Evolutionary conservation across 2,113 vertebrate genomes (phyloP).

Genomic region (Notarius lentiginosus): DNA sequence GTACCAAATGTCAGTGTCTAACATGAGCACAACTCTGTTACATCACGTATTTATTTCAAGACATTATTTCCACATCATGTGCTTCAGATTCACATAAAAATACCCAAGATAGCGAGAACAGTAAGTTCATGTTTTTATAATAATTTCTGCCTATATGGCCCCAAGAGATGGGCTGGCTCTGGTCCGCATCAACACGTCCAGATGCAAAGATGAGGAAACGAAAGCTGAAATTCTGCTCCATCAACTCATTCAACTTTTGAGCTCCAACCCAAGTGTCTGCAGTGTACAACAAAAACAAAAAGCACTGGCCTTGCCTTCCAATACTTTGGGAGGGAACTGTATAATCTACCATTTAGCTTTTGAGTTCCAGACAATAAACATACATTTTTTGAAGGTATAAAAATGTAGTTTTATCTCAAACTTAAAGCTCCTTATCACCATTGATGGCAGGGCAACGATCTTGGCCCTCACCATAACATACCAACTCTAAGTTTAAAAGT

Average conservation of each 20-base stretch:
- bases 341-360: background rate
- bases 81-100: too few relatives aligned
- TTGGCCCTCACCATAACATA: background rate
- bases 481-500: conserved; percentile 15
- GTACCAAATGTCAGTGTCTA: too few relatives aligned
- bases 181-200: background rate
- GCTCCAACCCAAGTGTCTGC: background rate
- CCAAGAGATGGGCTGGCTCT: too few relatives aligned
- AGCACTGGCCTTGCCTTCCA: background rate
- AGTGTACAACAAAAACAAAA: background rate
- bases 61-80: too few relatives aligned
- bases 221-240: background rate
- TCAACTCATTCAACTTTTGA: background rate
- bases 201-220: background rate
- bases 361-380: background rate
- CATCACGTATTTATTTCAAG: too few relatives aligned
- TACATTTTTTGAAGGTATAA: background rate
- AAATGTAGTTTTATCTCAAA: background rate
- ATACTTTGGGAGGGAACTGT: background rate
- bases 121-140: too few relatives aligned
- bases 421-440: background rate
- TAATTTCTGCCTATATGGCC: too few relatives aligned
- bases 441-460: background rate
- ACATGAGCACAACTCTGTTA: too few relatives aligned
- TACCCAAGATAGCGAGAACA: too few relatives aligned